Evolutionary conservation across 2,797 vertebrate species (phyloP).

Genomic region (Amazona finschi): DNA sequence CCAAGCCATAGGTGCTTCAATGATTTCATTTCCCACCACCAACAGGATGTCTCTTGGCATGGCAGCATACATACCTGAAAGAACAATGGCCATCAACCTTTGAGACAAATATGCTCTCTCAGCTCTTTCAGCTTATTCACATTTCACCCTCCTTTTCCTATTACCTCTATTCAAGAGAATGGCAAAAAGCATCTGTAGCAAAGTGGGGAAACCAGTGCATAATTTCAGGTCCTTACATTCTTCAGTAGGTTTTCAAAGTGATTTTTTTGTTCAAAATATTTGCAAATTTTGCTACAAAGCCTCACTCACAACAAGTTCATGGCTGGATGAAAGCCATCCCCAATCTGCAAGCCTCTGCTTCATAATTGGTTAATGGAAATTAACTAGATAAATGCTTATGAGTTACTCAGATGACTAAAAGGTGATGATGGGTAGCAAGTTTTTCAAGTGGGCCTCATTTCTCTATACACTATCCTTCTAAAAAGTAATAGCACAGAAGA

Average conservation of each 20-base stretch:
- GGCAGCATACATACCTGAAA: constrained; percentile 91
- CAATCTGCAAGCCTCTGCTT: not conserved
- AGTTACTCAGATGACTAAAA: not conserved
- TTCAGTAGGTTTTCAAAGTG: not conserved
- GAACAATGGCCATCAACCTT: not conserved
- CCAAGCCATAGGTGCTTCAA: constrained; percentile 99
- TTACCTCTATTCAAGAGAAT: not conserved
- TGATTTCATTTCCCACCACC: constrained; percentile 96
- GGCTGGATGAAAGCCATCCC: not conserved
- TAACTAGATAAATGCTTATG: not conserved
- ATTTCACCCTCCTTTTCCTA: not conserved
- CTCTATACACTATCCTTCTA: not conserved
- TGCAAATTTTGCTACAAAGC: not conserved
- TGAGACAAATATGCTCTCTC: not conserved
- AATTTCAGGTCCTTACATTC: not conserved
- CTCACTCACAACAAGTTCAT: not conserved
- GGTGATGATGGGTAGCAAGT: not conserved
- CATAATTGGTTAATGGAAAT: not conserved
- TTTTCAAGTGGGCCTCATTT: not conserved
- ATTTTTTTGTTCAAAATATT: not conserved
- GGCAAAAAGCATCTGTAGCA: not conserved
- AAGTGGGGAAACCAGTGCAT: not conserved
- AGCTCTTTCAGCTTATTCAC: not conserved
- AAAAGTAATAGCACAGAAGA: not conserved
- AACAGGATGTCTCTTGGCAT: constrained; percentile 98